Base-by-base conservation (phyloP, 2,888 invertebrate species). In the Spilarctia lutea region DNA sequence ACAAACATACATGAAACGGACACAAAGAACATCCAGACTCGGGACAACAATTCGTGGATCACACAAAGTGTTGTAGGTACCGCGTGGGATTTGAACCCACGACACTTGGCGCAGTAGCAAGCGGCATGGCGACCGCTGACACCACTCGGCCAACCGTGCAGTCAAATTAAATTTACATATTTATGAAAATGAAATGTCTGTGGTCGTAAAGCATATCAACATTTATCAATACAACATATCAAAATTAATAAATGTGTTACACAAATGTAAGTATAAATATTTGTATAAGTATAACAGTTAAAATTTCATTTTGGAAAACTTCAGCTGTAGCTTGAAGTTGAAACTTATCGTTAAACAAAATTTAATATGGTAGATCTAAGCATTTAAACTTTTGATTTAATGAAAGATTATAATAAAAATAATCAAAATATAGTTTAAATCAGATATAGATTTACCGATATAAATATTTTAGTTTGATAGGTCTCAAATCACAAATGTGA, bases 161-260 rank as follows among this genome's bases (percentile, higher is more conserved):
- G n/a, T n/a, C n/a, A n/a, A n/a, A 88, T 82, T 76, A 48, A 77
- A 89, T 90, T 89, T 85, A 81, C 87, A 90, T 90, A 89, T 87
- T 89, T 86, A 90, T 90, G 86, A 85, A 84, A 84, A 79, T 81
- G 63, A 30, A 71, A 74, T 78, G 69, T 77, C 75, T 73, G 80
- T 72, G 74, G 72, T 75, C 78, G 77, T 82, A 80, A 79, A 79
- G 78, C 79, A 80, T 70, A 65, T 74, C 75, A 66, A 76, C 76
- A 78, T 75, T 39, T 65, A 74, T 70, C 76, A 42, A n/a, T 68
- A 20, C 20, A 11, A 30, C 33, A 63, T 63, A 33, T 48, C 48
- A 68, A 68, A 13, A 11, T 68, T 30, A 20, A 52, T 68, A 3
- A 30, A 48, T 45, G 11, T 11, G 10, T 24, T 52, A 52, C 52